Percentiles rank a stretch among this genome's conserved stretches.
Evolutionary conservation across 2,113 vertebrate species (phyloP).

Genomic region (Triplophysa dalaica): DNA sequence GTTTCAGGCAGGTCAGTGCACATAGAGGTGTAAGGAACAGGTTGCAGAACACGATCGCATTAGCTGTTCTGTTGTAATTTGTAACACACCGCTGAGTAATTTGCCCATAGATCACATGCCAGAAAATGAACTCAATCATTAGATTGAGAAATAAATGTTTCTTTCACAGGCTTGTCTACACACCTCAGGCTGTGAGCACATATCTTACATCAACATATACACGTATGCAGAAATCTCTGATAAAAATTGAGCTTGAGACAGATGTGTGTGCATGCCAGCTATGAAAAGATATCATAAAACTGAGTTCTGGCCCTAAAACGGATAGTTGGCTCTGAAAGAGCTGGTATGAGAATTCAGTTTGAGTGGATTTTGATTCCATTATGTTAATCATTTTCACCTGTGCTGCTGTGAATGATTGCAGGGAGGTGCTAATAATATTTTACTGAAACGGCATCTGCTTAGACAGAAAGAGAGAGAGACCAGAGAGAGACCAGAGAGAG

Average conservation of each 20-base stretch:
- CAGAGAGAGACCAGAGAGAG: constrained; percentile 65
- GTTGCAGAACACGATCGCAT: background rate
- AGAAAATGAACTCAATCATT: background rate
- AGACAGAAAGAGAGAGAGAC: constrained; percentile 49
- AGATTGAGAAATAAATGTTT: background rate
- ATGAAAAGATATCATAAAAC: background rate
- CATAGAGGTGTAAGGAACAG: background rate
- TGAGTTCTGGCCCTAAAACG: background rate
- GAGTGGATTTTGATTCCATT: constrained; percentile 59
- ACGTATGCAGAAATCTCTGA: background rate
- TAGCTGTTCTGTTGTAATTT: background rate
- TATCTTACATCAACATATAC: background rate
- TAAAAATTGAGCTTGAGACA: background rate
- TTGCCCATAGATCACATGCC: background rate
- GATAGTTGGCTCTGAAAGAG: background rate
- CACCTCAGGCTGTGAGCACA: background rate
- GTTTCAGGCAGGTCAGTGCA: no score
- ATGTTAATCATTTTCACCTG: constrained; percentile 62
- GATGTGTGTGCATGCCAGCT: background rate
- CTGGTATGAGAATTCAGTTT: constrained; percentile 42
- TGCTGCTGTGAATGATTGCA: constrained; percentile 35
- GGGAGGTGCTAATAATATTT: constrained; percentile 74
- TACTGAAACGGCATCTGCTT: constrained; percentile 76
- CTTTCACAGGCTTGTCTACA: background rate
- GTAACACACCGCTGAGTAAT: background rate